A percentile compares a stretch with the other conserved stretches of the same genome.
These are phyloP conservation scores for Melinaea menophilus DNA, from an alignment of 2,888 invertebrate genomes.

Conservation along the genomic window DNA sequence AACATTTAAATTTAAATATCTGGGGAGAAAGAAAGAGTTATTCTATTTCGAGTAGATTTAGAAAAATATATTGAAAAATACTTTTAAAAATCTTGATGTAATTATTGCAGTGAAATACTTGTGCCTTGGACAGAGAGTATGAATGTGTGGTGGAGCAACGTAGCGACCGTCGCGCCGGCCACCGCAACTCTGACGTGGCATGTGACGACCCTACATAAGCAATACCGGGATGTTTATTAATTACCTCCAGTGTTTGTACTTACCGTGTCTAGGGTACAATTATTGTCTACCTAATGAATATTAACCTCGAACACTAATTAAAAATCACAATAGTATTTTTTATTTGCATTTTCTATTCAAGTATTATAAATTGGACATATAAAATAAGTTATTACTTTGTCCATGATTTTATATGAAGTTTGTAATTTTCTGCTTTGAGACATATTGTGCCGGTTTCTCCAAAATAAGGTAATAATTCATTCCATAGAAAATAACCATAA, in stretches of 20 bases:
- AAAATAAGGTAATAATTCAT: slow-evolving; percentile 61
- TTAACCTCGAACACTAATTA: not conserved
- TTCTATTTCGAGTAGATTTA: too few relatives aligned
- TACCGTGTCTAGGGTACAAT: slow-evolving; percentile 4
- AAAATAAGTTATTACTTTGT: not conserved
- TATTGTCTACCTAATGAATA: not conserved
- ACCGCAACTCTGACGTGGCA: slow-evolving; percentile 69
- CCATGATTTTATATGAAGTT: not conserved
- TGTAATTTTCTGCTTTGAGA: slow-evolving; percentile 15
- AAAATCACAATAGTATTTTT: not conserved
- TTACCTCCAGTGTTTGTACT: slow-evolving; percentile 27
- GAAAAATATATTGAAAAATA: too few relatives aligned
- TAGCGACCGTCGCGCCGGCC: slow-evolving; percentile 54
- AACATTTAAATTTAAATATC: too few relatives aligned
- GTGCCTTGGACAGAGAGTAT: slow-evolving; percentile 22
- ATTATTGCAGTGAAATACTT: slow-evolving; percentile 10
- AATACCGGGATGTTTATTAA: slow-evolving; percentile 36
- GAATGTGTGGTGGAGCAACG: slow-evolving; percentile 37
- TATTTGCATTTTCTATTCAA: not conserved
- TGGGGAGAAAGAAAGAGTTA: too few relatives aligned
- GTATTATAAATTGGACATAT: not conserved
- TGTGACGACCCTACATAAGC: slow-evolving; percentile 37
- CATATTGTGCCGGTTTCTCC: slow-evolving; percentile 40
- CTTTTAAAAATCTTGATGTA: not conserved
- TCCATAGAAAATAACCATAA: slow-evolving; percentile 43